phyloP scores from a whole-genome alignment of 2,113 vertebrate genomes.

The Anolis sagrei region DNA sequence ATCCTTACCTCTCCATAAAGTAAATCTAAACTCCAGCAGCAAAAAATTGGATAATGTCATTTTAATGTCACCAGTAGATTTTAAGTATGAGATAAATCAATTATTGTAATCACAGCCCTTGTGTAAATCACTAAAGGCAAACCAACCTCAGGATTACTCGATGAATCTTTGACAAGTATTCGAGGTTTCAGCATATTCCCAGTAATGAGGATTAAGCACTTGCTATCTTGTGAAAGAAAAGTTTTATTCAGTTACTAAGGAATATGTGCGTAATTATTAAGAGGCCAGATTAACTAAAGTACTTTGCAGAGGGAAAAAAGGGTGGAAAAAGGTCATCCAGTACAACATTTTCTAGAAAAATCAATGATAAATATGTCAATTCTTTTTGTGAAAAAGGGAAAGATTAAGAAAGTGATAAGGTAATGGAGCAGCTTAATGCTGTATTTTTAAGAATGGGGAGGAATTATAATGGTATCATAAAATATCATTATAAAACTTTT shows the following conservation, averaged over 20 bases:
- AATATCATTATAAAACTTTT: conserved; percentile 65
- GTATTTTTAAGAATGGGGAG: conserved; percentile 63
- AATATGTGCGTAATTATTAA: conserved; percentile 72
- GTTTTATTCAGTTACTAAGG: conserved; percentile 76
- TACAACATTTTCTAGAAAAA: conserved; percentile 68
- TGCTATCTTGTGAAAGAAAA: conserved; percentile 72
- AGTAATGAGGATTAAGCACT: conserved; percentile 77
- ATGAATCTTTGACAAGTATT: conserved; percentile 76
- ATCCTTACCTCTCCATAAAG: conserved; percentile 40
- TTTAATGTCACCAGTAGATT: conserved; percentile 73
- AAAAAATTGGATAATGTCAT: conserved; percentile 66
- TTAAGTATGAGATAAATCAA: conserved; percentile 78
- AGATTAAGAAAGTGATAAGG: conserved; percentile 57
- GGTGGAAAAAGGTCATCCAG: conserved; percentile 43
- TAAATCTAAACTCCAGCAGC: conserved; percentile 69
- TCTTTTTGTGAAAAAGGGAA: conserved; percentile 56
- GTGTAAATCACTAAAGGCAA: conserved; percentile 72
- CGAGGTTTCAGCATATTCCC: conserved; percentile 73
- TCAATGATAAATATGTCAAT: conserved; percentile 68
- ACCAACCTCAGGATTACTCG: conserved; percentile 74
- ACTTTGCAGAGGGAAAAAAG: conserved; percentile 49
- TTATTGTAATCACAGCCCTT: conserved; percentile 72
- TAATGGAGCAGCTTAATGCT: conserved; percentile 64
- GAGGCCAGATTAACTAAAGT: conserved; percentile 64
- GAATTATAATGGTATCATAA: conserved; percentile 63